Conservation (phyloP, 1,140 invertebrate species). For the Cyrtorhinus lividipennis region DNA sequence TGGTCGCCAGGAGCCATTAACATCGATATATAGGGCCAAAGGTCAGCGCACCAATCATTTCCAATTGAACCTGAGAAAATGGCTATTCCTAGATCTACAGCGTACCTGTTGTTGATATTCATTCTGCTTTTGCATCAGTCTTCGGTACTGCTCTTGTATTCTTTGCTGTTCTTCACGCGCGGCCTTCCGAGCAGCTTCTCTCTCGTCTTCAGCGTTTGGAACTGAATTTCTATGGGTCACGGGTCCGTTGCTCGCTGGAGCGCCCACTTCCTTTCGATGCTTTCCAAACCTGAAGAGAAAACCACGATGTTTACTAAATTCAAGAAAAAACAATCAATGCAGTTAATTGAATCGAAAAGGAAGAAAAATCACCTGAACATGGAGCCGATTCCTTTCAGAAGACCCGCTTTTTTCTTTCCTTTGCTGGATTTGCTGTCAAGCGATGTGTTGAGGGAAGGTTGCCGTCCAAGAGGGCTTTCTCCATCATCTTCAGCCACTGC, state of each 20-base stretch:
- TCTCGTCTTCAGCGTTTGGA: constrained; percentile 25
- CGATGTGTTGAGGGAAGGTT: constrained; percentile 48
- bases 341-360: background rate
- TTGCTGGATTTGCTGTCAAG: constrained; percentile 41
- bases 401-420: constrained; percentile 50
- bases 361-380: constrained; percentile 46
- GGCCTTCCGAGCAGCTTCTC: constrained; percentile 28
- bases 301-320: constrained; percentile 63
- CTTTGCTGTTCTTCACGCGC: constrained; percentile 29
- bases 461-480: constrained; percentile 37
- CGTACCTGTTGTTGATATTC: constrained; percentile 24
- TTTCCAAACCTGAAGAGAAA: constrained; percentile 49
- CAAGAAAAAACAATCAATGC: constrained; percentile 22
- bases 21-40: no score
- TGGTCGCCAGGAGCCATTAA: no score
- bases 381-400: constrained; percentile 62
- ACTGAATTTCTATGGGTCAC: background rate
- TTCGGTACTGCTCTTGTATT: constrained; percentile 35
- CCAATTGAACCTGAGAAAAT: no score
- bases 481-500: constrained; percentile 32
- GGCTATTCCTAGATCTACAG: no score
- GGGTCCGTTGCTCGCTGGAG: constrained; percentile 12
- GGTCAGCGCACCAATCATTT: no score
- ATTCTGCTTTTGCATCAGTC: constrained; percentile 28
- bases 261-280: constrained; percentile 41